phyloP scores from a whole-genome alignment of 2,797 vertebrate species.

The Salmo trutta region DNA sequence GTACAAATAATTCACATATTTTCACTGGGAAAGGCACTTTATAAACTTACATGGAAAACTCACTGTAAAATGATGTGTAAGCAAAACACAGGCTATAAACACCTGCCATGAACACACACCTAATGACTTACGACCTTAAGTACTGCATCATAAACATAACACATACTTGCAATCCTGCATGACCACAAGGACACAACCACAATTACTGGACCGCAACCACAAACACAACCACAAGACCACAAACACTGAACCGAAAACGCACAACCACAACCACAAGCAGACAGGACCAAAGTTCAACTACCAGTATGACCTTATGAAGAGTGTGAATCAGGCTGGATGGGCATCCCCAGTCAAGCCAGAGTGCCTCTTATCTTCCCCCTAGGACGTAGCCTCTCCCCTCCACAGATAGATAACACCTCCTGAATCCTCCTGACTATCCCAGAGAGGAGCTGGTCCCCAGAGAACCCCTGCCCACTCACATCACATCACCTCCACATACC shows the following conservation, averaged over 20 bases:
- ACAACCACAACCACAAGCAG: slow-evolving; percentile 7
- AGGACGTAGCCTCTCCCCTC: slow-evolving; percentile 40
- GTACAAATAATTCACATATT: not conserved
- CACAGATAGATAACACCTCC: slow-evolving; percentile 34
- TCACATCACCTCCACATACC: slow-evolving; percentile 8
- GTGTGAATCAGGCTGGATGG: slow-evolving; percentile 20
- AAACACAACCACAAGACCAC: slow-evolving; percentile 1
- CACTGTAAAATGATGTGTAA: not conserved
- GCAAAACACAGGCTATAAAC: not conserved
- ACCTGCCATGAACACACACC: not conserved
- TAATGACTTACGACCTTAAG: not conserved
- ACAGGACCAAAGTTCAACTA: not conserved
- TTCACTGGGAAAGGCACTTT: not conserved
- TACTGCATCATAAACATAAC: not conserved
- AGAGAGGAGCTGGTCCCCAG: slow-evolving; percentile 44
- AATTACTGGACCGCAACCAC: not conserved
- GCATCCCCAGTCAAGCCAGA: not conserved
- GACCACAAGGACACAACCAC: not conserved
- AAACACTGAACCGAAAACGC: not conserved
- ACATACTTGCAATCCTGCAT: not conserved
- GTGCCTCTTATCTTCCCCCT: no score
- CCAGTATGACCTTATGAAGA: slow-evolving; percentile 21
- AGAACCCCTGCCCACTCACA: slow-evolving; percentile 29
- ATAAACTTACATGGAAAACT: not conserved
- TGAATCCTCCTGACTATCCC: slow-evolving; percentile 28